A percentile compares a stretch with the other conserved stretches of the same genome.
Evolutionary conservation across 2,888 invertebrate genomes (phyloP).

Genomic region (Drosophila merina): DNA sequence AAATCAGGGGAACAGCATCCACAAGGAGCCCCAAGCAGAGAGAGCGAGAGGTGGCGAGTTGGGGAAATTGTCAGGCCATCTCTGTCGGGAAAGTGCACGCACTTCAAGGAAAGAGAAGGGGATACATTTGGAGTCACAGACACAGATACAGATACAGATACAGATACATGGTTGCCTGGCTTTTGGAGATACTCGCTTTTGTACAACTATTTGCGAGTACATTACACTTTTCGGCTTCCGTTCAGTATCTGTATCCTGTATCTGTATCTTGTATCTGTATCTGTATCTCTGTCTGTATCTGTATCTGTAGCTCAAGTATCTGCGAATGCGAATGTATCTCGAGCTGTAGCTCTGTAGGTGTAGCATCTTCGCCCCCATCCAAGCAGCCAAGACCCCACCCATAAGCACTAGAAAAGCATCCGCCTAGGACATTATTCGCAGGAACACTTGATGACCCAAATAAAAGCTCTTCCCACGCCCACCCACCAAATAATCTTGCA

Average conservation of each 20-base stretch:
- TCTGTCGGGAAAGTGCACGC: constrained; percentile 14
- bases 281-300: constrained; percentile 12
- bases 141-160: constrained; percentile 25
- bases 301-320: not conserved
- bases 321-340: not conserved
- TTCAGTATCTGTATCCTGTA: constrained; percentile 8
- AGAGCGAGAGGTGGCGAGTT: constrained; percentile 5
- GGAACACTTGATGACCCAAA: constrained; percentile 38
- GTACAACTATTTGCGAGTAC: constrained; percentile 19
- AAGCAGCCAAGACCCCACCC: not conserved
- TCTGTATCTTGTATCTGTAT: constrained; percentile 19
- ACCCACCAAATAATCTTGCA: constrained; percentile 36
- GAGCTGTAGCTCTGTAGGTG: not conserved
- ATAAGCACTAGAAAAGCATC: not conserved
- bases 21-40: not conserved
- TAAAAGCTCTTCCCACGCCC: constrained; percentile 20
- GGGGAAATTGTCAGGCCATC: constrained; percentile 47
- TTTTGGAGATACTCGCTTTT: constrained; percentile 24
- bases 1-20: constrained; percentile 69
- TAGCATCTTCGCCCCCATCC: not conserved
- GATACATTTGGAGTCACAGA: not conserved
- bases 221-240: constrained; percentile 21
- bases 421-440: constrained; percentile 1
- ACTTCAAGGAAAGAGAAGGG: constrained; percentile 2
- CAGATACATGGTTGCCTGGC: constrained; percentile 53